phyloP scores from a whole-genome alignment of 2,888 invertebrate species.

The Athalia circularis region DNA sequence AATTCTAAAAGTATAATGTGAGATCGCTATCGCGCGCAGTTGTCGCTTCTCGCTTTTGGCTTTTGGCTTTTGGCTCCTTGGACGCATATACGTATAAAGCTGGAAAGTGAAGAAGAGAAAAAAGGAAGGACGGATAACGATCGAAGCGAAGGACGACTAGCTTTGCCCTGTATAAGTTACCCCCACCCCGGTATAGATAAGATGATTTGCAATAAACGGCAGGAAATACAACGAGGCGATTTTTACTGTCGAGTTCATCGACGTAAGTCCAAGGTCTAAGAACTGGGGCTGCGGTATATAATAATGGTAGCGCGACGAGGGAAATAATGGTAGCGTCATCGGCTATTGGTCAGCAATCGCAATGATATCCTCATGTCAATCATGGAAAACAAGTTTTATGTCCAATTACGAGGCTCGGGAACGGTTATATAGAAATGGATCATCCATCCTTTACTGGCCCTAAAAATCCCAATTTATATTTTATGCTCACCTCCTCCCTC shows the following conservation, averaged over 20 bases:
- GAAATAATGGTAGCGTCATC: slow-evolving; percentile 42
- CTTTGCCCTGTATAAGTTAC: background rate
- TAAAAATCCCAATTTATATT: slow-evolving; percentile 63
- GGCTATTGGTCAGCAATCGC: slow-evolving; percentile 44
- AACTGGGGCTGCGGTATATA: background rate
- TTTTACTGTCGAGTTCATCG: slow-evolving; percentile 13
- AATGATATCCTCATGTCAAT: slow-evolving; percentile 56
- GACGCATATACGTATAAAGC: too few species aligned
- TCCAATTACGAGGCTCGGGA: slow-evolving; percentile 56
- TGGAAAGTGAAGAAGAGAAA: too few species aligned
- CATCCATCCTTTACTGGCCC: slow-evolving; percentile 52
- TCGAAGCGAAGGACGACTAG: slow-evolving; percentile 13
- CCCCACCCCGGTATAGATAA: slow-evolving; percentile 10
- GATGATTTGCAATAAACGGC: slow-evolving; percentile 34
- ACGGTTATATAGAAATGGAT: slow-evolving; percentile 45
- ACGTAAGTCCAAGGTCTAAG: too few species aligned
- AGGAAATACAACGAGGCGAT: slow-evolving; percentile 14
- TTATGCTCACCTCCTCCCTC: slow-evolving; percentile 49
- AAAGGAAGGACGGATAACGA: slow-evolving; percentile 22
- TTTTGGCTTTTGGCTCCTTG: background rate
- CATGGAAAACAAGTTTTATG: slow-evolving; percentile 64
- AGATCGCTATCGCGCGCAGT: background rate
- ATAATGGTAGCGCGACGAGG: slow-evolving; percentile 14
- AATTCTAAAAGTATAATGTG: slow-evolving; percentile 18
- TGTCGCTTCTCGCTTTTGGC: background rate